These are phyloP conservation scores for Synanthedon andrenaeformis DNA, from an alignment of 2,888 invertebrate genomes.

Conservation along the genomic window DNA sequence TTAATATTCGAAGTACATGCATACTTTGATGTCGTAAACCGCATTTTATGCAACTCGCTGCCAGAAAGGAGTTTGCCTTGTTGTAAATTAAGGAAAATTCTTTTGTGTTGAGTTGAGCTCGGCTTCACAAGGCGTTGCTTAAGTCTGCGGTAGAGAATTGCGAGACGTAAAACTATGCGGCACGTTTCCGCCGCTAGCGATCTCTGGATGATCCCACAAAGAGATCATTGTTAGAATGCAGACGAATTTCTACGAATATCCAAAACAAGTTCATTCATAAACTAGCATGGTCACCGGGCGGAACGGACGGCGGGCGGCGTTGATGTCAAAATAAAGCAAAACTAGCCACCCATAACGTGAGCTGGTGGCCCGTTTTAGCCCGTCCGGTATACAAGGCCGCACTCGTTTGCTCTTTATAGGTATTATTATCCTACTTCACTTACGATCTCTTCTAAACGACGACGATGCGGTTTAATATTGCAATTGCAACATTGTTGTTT, in stretches of 20 bases:
- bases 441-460: too few relatives aligned
- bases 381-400: slow-evolving; percentile 1
- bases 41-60: neutral
- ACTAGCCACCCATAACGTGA: slow-evolving; percentile 26
- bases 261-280: slow-evolving; percentile 48
- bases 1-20: too few relatives aligned
- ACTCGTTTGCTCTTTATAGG: neutral
- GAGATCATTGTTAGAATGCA: slow-evolving; percentile 10
- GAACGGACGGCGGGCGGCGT: slow-evolving; percentile 25
- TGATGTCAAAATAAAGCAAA: slow-evolving; percentile 36
- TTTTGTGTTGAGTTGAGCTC: neutral
- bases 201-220: slow-evolving; percentile 28
- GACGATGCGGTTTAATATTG: too few relatives aligned
- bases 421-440: too few relatives aligned
- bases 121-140: neutral
- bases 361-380: slow-evolving; percentile 2
- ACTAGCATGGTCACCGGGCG: slow-evolving; percentile 32
- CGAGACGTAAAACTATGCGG: slow-evolving; percentile 21
- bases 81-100: neutral
- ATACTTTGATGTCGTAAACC: neutral
- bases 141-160: neutral
- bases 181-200: slow-evolving; percentile 34
- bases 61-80: neutral
- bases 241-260: slow-evolving; percentile 36
- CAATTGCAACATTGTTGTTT: too few relatives aligned